Conservation (phyloP, 2,888 invertebrate species). For the Cephus rjabovi region DNA sequence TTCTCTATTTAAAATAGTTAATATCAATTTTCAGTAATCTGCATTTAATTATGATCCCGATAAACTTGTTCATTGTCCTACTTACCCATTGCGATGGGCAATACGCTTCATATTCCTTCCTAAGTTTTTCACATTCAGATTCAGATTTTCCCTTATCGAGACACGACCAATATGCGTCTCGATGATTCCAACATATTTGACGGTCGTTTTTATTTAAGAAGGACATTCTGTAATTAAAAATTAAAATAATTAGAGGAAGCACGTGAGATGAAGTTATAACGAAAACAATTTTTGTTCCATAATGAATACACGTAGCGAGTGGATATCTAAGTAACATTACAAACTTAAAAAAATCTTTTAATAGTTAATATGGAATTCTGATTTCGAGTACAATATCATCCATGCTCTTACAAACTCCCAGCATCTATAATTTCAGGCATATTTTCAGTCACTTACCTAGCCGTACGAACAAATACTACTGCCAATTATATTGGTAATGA, state of each 20-base stretch:
- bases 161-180: slow-evolving; percentile 93
- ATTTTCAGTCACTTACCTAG: not conserved
- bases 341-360: not conserved
- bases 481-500: not conserved
- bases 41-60: not conserved
- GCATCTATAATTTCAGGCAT: not conserved
- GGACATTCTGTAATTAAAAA: slow-evolving; percentile 71
- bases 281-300: not conserved
- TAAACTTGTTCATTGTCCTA: slow-evolving; percentile 14
- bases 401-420: not conserved
- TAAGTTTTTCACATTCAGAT: slow-evolving; percentile 78
- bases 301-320: not conserved
- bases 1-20: not conserved
- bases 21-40: slow-evolving; percentile 20
- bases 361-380: not conserved
- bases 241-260: not conserved
- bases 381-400: not conserved
- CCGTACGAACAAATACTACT: not conserved
- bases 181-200: slow-evolving; percentile 84
- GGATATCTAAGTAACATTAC: not conserved
- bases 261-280: not conserved
- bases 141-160: slow-evolving; percentile 77
- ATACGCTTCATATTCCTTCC: slow-evolving; percentile 80
- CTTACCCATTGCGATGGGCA: slow-evolving; percentile 87
- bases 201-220: slow-evolving; percentile 85